These are phyloP conservation scores for Malthinus seriepunctatus DNA, from an alignment of 2,888 invertebrate species.

Conservation along the genomic window DNA sequence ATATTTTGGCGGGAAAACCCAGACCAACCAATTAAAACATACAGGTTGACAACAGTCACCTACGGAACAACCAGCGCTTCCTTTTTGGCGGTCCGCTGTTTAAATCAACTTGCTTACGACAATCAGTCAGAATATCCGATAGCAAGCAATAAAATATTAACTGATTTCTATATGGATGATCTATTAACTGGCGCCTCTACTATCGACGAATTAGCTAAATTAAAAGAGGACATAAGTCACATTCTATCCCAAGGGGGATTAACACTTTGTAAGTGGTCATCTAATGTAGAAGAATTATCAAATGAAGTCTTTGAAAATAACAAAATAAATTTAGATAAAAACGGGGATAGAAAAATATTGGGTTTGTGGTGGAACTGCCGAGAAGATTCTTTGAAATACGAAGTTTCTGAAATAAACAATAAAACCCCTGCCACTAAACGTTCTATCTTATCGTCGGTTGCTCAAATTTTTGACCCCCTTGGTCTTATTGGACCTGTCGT, in stretches of 20 bases:
- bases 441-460: constrained; percentile 31
- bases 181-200: not conserved
- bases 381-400: constrained; percentile 16
- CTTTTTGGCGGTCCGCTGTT: not conserved
- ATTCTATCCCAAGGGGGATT: constrained; percentile 11
- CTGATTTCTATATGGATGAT: constrained; percentile 8
- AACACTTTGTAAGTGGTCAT: constrained; percentile 2
- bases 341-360: constrained; percentile 10
- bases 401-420: not conserved
- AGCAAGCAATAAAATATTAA: not conserved
- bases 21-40: no score
- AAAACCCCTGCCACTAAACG: constrained; percentile 28
- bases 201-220: not conserved
- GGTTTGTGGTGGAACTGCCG: constrained; percentile 15
- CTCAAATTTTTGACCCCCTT: constrained; percentile 38
- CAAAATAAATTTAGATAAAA: constrained; percentile 6
- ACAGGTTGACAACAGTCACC: not conserved
- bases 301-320: not conserved
- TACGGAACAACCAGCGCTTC: not conserved
- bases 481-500: constrained; percentile 33
- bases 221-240: not conserved
- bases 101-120: not conserved
- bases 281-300: not conserved
- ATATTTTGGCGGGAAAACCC: not conserved
- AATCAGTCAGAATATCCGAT: not conserved